Evolutionary conservation across 2,888 invertebrate genomes (phyloP).

Genomic region (Sarcophaga variegata): DNA sequence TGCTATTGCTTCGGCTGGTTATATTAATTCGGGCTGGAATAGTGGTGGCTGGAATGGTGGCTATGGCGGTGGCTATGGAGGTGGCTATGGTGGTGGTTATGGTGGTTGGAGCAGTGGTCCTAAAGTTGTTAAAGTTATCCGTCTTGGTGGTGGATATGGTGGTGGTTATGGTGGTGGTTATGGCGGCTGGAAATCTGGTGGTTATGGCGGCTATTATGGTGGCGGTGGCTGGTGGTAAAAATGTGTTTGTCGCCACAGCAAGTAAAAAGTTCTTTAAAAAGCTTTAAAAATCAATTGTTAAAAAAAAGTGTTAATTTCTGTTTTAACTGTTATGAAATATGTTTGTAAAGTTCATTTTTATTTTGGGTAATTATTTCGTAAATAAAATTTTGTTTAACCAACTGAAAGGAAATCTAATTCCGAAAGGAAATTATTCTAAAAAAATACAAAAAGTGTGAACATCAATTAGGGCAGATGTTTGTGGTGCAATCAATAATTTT

Average conservation of each 20-base stretch:
- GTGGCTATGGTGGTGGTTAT: slow-evolving; percentile 57
- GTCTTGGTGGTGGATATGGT: slow-evolving; percentile 52
- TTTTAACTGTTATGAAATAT: slow-evolving; percentile 49
- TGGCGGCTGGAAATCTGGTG: slow-evolving; percentile 70
- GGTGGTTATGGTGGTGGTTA: slow-evolving; percentile 67
- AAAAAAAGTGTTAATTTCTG: slow-evolving; percentile 9
- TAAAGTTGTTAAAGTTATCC: slow-evolving; percentile 60
- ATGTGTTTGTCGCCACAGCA: not conserved
- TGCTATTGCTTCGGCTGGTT: slow-evolving; percentile 73
- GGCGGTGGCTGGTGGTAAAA: slow-evolving; percentile 63
- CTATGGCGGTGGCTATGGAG: slow-evolving; percentile 62
- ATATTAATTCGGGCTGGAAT: slow-evolving; percentile 62
- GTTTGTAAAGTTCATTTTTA: slow-evolving; percentile 28
- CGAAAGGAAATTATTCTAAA: not conserved
- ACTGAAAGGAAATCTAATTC: not conserved
- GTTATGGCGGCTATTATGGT: slow-evolving; percentile 69
- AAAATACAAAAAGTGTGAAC: not conserved
- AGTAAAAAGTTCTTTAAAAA: not conserved
- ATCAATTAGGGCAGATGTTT: no score
- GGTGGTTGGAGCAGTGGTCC: slow-evolving; percentile 62
- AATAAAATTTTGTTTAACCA: slow-evolving; percentile 53
- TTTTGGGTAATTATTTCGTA: slow-evolving; percentile 10
- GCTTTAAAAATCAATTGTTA: not conserved
- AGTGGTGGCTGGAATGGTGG: slow-evolving; percentile 69
- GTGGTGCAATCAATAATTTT: no score